A percentile compares a stretch with the other conserved stretches of the same genome.
These are phyloP conservation scores for Cantharis rufa DNA, from an alignment of 2,888 invertebrate species.

Conservation along the genomic window DNA sequence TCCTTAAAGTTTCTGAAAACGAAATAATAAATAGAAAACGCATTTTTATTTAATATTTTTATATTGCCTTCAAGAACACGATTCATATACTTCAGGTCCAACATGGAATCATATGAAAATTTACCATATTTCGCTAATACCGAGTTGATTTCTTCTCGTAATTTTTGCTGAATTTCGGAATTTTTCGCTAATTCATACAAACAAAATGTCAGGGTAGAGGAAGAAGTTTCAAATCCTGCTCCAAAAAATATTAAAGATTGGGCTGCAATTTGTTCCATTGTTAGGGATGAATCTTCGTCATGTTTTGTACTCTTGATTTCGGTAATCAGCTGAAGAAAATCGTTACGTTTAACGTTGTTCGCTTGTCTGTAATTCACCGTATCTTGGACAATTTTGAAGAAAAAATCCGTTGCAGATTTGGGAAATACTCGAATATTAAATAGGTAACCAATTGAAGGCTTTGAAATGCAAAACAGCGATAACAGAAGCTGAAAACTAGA, in stretches of 20 bases:
- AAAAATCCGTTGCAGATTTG: background rate
- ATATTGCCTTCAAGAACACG: no score
- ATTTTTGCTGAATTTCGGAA: no score
- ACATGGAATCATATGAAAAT: no score
- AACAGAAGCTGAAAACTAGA: background rate
- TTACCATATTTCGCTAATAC: no score
- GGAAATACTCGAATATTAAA: background rate
- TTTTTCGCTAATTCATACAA: no score
- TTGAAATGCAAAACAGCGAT: background rate
- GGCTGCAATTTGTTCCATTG: background rate
- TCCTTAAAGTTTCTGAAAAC: no score
- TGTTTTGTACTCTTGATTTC: background rate
- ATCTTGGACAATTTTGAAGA: background rate
- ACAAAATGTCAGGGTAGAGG: no score
- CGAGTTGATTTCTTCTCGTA: no score
- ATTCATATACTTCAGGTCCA: no score
- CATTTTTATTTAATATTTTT: no score
- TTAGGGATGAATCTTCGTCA: background rate
- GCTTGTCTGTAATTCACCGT: slow-evolving; percentile 6
- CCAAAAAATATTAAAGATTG: background rate
- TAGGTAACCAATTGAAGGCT: background rate
- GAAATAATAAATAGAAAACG: no score
- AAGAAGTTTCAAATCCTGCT: no score
- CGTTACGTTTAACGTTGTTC: slow-evolving; percentile 4
- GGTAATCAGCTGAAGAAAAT: background rate